phyloP scores from a whole-genome alignment of 92 coral and sea anemone species.

The Blastomussa wellsi region DNA sequence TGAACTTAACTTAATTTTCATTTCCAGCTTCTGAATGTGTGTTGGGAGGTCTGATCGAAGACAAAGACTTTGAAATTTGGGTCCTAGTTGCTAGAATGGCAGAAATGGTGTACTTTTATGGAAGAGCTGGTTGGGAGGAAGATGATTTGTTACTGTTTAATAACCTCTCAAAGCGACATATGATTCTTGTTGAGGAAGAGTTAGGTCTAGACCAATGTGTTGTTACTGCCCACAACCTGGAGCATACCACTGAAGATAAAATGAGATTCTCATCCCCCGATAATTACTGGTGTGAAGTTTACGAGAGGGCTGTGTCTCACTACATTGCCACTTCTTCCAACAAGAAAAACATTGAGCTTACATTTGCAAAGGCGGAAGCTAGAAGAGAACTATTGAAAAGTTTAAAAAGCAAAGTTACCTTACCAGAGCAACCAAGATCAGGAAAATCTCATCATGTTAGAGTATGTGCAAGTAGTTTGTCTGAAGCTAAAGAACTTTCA shows the following conservation, averaged over 20 bases:
- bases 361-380: conserved; percentile 38
- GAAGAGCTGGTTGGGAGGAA: conserved; percentile 37
- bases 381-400: conserved; percentile 47
- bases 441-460: conserved; percentile 18
- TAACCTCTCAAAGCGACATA: no score
- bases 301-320: conserved; percentile 37
- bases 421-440: conserved; percentile 25
- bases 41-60: conserved; percentile 26
- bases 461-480: conserved; percentile 41
- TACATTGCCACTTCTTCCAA: conserved; percentile 46
- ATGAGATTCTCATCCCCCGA: conserved; percentile 38
- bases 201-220: no score
- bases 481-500: conserved; percentile 26
- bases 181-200: no score
- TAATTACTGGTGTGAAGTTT: conserved; percentile 49
- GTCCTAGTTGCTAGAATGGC: conserved; percentile 22
- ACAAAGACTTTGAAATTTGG: conserved; percentile 20
- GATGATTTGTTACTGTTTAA: no score
- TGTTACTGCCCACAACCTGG: conserved; percentile 46
- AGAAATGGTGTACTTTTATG: conserved; percentile 34
- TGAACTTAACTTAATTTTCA: conserved; percentile 30
- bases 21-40: conserved; percentile 40
- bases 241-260: conserved; percentile 43
- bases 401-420: conserved; percentile 15
- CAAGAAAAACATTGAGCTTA: conserved; percentile 46